These are phyloP conservation scores for Acropora tenuis DNA, from an alignment of 64 coral and sea anemone species.

Conservation along the genomic window DNA sequence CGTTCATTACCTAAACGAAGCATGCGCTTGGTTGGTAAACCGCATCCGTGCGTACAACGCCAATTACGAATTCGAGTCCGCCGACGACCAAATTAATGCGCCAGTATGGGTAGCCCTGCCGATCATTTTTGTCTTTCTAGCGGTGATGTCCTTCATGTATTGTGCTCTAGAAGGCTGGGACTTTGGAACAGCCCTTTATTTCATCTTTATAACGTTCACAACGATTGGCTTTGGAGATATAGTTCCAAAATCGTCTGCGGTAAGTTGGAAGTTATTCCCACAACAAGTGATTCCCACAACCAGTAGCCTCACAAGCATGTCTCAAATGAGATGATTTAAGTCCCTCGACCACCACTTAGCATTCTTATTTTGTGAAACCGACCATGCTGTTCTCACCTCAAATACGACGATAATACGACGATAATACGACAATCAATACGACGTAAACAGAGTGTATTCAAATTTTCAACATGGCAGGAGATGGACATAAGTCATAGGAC, in stretches of 20 bases:
- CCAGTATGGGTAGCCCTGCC: slow-evolving; percentile 82
- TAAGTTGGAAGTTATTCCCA: slow-evolving; percentile 27
- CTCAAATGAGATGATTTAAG: too few species aligned
- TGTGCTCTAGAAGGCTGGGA: slow-evolving; percentile 88
- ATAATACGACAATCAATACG: too few species aligned
- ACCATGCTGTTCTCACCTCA: too few species aligned
- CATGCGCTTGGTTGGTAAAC: slow-evolving; percentile 77
- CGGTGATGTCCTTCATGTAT: slow-evolving; percentile 77
- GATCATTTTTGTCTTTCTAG: slow-evolving; percentile 80
- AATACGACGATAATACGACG: too few species aligned
- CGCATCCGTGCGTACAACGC: slow-evolving; percentile 51
- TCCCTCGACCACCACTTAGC: too few species aligned
- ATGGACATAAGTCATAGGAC: too few species aligned
- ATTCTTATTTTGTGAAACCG: too few species aligned
- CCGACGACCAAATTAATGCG: slow-evolving; percentile 59
- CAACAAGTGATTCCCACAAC: too few species aligned
- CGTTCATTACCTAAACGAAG: slow-evolving; percentile 76
- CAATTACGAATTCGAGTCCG: slow-evolving; percentile 73
- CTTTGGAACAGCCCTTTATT: slow-evolving; percentile 87
- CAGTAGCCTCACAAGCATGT: too few species aligned
- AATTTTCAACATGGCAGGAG: too few species aligned
- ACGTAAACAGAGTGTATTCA: too few species aligned
- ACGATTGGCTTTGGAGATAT: slow-evolving; percentile 93
- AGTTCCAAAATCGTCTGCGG: slow-evolving; percentile 77
- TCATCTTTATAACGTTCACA: slow-evolving; percentile 90